These are phyloP conservation scores for Dicrostonyx torquatus DNA, from an alignment of 2,797 vertebrate genomes.

Conservation along the genomic window DNA sequence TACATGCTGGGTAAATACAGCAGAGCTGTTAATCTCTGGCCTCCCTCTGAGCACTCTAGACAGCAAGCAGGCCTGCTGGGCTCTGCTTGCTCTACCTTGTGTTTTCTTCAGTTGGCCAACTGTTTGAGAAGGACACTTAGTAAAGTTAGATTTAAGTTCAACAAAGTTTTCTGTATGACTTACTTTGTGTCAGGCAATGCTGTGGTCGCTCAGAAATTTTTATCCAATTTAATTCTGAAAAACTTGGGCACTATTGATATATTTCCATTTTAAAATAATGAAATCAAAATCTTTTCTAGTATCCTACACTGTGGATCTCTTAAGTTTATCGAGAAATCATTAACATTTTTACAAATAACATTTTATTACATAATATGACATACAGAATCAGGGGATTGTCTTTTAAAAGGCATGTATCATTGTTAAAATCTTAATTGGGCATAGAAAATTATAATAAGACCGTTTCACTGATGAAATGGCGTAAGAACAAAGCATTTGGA, in stretches of 20 bases:
- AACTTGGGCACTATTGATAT: neutral
- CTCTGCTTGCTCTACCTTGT: neutral
- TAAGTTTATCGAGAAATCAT: constrained; percentile 19
- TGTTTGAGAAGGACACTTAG: neutral
- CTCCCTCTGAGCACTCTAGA: neutral
- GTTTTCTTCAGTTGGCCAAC: constrained; percentile 26
- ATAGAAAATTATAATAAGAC: neutral
- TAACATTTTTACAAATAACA: constrained; percentile 42
- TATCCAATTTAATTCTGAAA: neutral
- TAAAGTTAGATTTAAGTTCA: neutral
- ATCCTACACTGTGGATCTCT: neutral
- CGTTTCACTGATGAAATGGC: neutral
- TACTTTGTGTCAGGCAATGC: neutral
- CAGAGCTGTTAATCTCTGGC: neutral
- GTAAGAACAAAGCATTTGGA: neutral
- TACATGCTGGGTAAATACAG: neutral
- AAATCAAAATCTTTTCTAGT: neutral
- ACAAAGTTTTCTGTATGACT: neutral
- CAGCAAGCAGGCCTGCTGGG: neutral
- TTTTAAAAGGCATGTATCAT: constrained; percentile 9
- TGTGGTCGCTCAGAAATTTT: neutral
- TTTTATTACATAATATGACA: constrained; percentile 5
- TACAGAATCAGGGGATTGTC: neutral
- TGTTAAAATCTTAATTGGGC: neutral
- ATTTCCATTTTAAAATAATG: constrained; percentile 23